Evolutionary conservation across 2,888 invertebrate species (phyloP), one percentile per base, ranked within the genome.

Genomic region (Oxytorus armatus): DNA sequence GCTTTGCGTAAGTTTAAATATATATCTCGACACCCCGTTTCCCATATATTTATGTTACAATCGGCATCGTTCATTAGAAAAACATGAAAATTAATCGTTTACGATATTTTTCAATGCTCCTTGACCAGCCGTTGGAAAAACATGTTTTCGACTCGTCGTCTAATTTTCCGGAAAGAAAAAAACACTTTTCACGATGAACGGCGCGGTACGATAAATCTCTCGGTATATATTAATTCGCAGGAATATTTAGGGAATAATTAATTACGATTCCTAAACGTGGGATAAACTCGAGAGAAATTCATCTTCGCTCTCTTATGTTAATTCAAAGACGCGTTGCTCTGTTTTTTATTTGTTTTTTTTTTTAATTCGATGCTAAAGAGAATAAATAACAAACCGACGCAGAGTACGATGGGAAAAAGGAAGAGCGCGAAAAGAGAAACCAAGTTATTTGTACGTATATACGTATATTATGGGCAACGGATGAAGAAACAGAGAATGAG

Each of bases 281-380:
- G 49, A 11, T 36, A 44, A 25, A 23, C 36, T 36, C 10, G 23
- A 39, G 39, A 42, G 68, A 68, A 55, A 68, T 53, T 68, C 53
- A 68, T 68, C 42, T 53, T 68, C 53, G 68, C 39, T 68, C 39
- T 68, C 49, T 42, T 25, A 39, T 42, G 53, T 55, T 42, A 16
- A 68, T 68, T 39, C 14, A 68, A 11, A 16, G 23, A 3, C 16
- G 39, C 49, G 0, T 1, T 25, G 21, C 21, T 53, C 42, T 49
- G 49, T 55, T 36, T 16, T 66, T 66, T 21, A 44, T 0, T 1
- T 25, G 21, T 36, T 53, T 53, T 49, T 66, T 55, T 36, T 16
- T 66, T 66, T 21, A 44, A 18, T 18, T 51, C 42, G 16, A 44
- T 29, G 23, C 7, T 65, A 36, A 47, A 36, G 36, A 44, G 57